Evolutionary conservation across 2,113 vertebrate species (phyloP), one percentile per base, ranked within the genome.

Genomic region (Corythoichthys haematopterus): DNA sequence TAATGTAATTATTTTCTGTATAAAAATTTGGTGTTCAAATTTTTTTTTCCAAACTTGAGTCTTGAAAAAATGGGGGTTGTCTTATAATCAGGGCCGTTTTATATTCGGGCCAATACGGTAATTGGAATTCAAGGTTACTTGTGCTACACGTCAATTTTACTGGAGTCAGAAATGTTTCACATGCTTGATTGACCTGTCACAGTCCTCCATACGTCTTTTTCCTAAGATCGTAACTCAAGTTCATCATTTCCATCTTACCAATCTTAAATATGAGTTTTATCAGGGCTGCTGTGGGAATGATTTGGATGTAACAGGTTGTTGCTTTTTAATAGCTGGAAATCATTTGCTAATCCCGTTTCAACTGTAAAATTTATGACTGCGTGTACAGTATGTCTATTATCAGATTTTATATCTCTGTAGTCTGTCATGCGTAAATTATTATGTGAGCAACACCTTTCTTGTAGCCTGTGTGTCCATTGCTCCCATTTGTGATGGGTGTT

Each of bases 191-290:
- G 16, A 68, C 38, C 35, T 7, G 14, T 69, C 3, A 43, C 45
- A 62, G 6, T 45, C 37, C 55, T 11, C 37, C 2, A 15, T 37
- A 3, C 15, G 40, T 48, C 8, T 40, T 46, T 20, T 63, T 62
- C 28, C 4, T 28, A 7, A 15, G 53, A 38, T 47, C 16, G 51
- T 35, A 60, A 43, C 66, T 33, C 20, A 46, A 28, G 46, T 69
- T 9, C 46, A 66, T 65, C 8, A 69, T 48, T 71, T 71, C 52
- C 64, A 11, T 51, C 53, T 72, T 47, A 48, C 50, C 53, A 47
- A 46, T 58, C 15, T 43, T 47, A 67, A 81, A 76, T 80, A 68
- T 63, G 9, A 50, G 37, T 38, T 63, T 71, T 80, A 64, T 71
- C 77, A 50, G 35, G 10, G 64, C 28, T 43, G 72, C 20, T 10